A percentile compares a stretch with the other conserved stretches of the same genome.
These are phyloP conservation scores for Henricia sp. DNA, from an alignment of 53 echinoderm and acorn worm genomes.

Conservation along the genomic window DNA sequence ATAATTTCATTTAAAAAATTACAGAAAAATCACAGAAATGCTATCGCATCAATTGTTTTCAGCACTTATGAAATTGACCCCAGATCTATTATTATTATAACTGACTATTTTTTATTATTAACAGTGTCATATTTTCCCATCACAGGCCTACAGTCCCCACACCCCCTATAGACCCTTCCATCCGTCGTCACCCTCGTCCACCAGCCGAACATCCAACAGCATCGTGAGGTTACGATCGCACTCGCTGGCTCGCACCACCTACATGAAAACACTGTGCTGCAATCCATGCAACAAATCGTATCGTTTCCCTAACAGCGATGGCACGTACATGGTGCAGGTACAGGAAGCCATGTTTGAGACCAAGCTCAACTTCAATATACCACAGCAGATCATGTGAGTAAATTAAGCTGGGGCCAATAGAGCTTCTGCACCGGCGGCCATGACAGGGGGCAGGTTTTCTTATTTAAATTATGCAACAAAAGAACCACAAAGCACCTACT, in stretches of 20 bases:
- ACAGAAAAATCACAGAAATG: too few relatives aligned
- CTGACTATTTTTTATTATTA: background rate
- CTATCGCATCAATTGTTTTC: too few relatives aligned
- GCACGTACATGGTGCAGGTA: conserved; percentile 74
- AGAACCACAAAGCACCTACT: too few relatives aligned
- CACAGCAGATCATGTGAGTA: conserved; percentile 93
- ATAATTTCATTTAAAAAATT: too few relatives aligned
- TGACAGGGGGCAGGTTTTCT: too few relatives aligned
- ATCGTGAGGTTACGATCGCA: conserved; percentile 28
- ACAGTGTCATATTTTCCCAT: background rate
- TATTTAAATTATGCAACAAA: background rate
- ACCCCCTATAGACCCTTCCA: background rate
- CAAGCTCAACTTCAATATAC: conserved; percentile 81
- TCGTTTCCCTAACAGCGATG: conserved; percentile 76
- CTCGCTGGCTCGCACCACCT: conserved; percentile 62
- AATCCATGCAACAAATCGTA: conserved; percentile 87
- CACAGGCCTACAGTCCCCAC: background rate
- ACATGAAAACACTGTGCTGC: conserved; percentile 74
- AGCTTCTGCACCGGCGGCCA: too few relatives aligned
- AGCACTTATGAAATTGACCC: too few relatives aligned
- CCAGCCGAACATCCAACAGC: conserved; percentile 14
- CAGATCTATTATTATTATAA: too few relatives aligned
- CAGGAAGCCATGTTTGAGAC: conserved; percentile 95
- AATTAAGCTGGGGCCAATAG: background rate
- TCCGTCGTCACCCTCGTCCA: conserved; percentile 31